Evolutionary conservation across 2,113 vertebrate genomes (phyloP).

Genomic region (Erythrolamprus reginae): DNA sequence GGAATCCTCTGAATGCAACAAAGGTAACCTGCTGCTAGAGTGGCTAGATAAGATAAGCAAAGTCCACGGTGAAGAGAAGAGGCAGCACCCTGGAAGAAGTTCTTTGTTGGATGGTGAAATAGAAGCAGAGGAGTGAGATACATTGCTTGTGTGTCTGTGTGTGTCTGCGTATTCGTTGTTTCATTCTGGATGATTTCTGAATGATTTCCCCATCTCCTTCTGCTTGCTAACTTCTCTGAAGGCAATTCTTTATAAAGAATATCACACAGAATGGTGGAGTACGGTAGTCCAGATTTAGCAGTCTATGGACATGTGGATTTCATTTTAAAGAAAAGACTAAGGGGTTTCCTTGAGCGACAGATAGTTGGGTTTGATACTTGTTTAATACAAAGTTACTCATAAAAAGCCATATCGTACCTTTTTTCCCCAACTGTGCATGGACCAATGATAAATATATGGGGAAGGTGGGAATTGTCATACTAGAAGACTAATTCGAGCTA

Average conservation of each 20-base stretch:
- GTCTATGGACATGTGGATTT: neutral
- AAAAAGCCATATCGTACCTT: neutral
- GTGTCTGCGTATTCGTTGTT: neutral
- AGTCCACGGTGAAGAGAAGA: constrained; percentile 74
- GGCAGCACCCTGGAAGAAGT: constrained; percentile 83
- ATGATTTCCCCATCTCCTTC: neutral
- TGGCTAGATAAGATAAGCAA: constrained; percentile 72
- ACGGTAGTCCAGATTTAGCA: neutral
- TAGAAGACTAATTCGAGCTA: neutral
- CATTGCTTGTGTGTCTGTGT: neutral
- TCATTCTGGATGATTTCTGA: constrained; percentile 12
- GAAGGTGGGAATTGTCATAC: neutral
- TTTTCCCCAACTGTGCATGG: neutral
- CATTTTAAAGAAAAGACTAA: neutral
- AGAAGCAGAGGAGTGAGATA: constrained; percentile 66
- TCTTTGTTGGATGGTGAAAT: constrained; percentile 64
- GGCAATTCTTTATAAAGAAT: neutral
- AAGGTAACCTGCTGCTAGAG: constrained; percentile 74
- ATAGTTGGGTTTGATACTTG: neutral
- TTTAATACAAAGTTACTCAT: constrained; percentile 8
- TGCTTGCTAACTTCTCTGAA: constrained; percentile 35
- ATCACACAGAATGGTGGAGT: neutral
- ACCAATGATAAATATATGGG: neutral
- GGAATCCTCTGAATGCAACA: constrained; percentile 70
- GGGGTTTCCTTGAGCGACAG: neutral